Evolutionary conservation across 2,888 invertebrate species (phyloP).

Genomic region (Mythimna ferrago): DNA sequence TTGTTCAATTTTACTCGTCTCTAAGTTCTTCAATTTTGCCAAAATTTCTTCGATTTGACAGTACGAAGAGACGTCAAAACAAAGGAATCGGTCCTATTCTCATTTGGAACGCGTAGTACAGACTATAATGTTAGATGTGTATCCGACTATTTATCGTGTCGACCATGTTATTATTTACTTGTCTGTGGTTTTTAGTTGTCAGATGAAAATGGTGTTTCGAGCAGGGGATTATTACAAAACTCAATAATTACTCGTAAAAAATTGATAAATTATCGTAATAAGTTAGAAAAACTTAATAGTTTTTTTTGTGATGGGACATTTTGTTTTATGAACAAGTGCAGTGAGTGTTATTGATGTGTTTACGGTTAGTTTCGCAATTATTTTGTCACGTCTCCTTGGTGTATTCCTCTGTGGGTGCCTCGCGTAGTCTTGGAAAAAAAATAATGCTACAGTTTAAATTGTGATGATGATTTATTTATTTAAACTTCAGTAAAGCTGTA

Average conservation of each 20-base stretch:
- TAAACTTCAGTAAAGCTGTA: neutral
- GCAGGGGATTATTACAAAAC: slow-evolving; percentile 50
- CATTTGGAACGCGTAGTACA: too few species aligned
- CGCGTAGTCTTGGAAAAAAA: slow-evolving; percentile 65
- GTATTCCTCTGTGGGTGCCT: slow-evolving; percentile 48
- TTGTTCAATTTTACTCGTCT: too few species aligned
- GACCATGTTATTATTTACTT: slow-evolving; percentile 22
- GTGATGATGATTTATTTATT: slow-evolving; percentile 3
- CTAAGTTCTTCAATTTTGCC: too few species aligned
- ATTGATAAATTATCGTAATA: slow-evolving; percentile 31
- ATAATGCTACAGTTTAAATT: slow-evolving; percentile 5
- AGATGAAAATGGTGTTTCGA: slow-evolving; percentile 61
- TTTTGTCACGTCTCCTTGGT: slow-evolving; percentile 79
- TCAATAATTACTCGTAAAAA: slow-evolving; percentile 45
- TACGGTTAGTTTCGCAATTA: slow-evolving; percentile 81
- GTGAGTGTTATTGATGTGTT: slow-evolving; percentile 82
- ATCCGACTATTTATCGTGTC: neutral
- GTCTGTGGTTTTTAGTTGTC: slow-evolving; percentile 55
- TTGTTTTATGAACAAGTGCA: slow-evolving; percentile 58
- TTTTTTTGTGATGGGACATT: slow-evolving; percentile 61
- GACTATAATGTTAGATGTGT: too few species aligned
- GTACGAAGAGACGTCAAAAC: too few species aligned
- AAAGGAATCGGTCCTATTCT: too few species aligned
- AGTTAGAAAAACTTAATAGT: slow-evolving; percentile 24
- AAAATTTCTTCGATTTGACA: too few species aligned